A percentile compares a stretch with the other conserved stretches of the same genome.
These are phyloP conservation scores for Apolygus lucorum DNA, from an alignment of 1,140 invertebrate genomes.

Conservation along the genomic window DNA sequence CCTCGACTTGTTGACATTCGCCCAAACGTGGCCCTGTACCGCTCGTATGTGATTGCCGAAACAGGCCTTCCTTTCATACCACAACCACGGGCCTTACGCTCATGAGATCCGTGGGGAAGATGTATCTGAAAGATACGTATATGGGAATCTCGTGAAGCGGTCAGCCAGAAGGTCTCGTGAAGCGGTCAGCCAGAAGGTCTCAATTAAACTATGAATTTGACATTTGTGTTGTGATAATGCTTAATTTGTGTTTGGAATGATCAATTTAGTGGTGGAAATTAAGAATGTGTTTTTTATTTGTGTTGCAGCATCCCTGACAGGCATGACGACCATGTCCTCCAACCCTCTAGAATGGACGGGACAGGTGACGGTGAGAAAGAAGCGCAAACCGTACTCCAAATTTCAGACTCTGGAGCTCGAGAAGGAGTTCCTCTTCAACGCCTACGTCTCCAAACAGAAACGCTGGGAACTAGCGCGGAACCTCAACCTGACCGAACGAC, in stretches of 20 bases:
- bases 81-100: too few species aligned
- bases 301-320: slow-evolving; percentile 50
- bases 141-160: too few species aligned
- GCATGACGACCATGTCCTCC: slow-evolving; percentile 48
- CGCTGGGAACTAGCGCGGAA: slow-evolving; percentile 91
- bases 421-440: slow-evolving; percentile 93
- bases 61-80: too few species aligned
- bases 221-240: too few species aligned
- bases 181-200: too few species aligned
- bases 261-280: too few species aligned
- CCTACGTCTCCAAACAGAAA: slow-evolving; percentile 95
- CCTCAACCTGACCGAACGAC: slow-evolving; percentile 85
- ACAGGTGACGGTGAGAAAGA: slow-evolving; percentile 86
- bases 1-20: not conserved
- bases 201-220: too few species aligned
- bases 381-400: slow-evolving; percentile 95
- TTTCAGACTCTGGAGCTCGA: slow-evolving; percentile 93
- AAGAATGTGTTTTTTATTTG: slow-evolving; percentile 40
- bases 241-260: too few species aligned
- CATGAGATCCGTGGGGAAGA: too few species aligned
- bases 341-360: slow-evolving; percentile 88
- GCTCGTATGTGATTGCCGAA: too few species aligned
- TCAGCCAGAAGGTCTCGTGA: too few species aligned
- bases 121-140: too few species aligned
- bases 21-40: not conserved